phyloP scores from a whole-genome alignment of 2,888 invertebrate genomes.

The Limnephilus auricula region DNA sequence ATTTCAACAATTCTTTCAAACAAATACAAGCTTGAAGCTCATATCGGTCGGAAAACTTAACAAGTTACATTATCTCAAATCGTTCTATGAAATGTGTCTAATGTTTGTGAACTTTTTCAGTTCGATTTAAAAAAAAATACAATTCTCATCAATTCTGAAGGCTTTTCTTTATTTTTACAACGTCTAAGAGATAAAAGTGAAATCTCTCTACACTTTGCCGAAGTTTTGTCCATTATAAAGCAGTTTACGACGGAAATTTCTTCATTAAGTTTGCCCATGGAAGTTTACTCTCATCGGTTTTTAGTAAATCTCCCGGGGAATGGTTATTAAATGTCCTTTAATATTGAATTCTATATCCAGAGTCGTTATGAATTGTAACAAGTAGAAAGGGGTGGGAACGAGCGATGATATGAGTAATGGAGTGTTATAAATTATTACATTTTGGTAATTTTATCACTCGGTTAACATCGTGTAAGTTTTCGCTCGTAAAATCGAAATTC shows the following conservation, averaged over 20 bases:
- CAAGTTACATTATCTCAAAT: background rate
- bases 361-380: background rate
- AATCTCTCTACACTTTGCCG: slow-evolving; percentile 7
- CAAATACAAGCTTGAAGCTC: too few relatives aligned
- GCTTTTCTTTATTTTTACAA: background rate
- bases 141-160: background rate
- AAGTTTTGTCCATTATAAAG: slow-evolving; percentile 31
- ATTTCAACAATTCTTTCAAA: too few relatives aligned
- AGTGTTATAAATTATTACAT: background rate
- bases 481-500: background rate
- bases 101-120: too few relatives aligned
- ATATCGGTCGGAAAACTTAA: too few relatives aligned
- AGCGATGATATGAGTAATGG: background rate
- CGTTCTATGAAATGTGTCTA: background rate
- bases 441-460: background rate
- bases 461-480: background rate
- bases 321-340: slow-evolving; percentile 11
- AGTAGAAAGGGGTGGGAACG: background rate
- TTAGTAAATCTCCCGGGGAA: background rate
- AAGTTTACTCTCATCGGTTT: slow-evolving; percentile 21
- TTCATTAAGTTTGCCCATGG: slow-evolving; percentile 17
- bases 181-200: slow-evolving; percentile 16
- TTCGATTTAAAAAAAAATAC: background rate
- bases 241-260: slow-evolving; percentile 34
- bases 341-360: background rate